phyloP scores from a whole-genome alignment of 1,140 invertebrate genomes.

The Drosophila murphyi region DNA sequence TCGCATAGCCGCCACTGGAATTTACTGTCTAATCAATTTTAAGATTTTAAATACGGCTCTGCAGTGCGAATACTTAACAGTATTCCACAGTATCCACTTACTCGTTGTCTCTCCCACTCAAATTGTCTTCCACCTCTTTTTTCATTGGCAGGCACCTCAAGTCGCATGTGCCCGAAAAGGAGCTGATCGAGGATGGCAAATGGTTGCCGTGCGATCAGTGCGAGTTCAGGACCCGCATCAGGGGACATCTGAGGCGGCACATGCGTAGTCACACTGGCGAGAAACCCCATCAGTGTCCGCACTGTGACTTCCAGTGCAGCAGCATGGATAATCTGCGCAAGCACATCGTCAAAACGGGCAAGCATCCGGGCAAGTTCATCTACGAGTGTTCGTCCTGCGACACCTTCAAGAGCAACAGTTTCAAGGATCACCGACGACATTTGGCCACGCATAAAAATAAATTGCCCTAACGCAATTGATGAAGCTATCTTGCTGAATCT shows the following conservation, averaged over 20 bases:
- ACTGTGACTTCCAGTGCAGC: slow-evolving; percentile 92
- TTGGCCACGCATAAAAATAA: slow-evolving; percentile 33
- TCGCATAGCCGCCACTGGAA: slow-evolving; percentile 69
- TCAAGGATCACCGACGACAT: slow-evolving; percentile 65
- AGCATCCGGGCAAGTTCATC: slow-evolving; percentile 90
- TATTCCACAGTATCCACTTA: background rate
- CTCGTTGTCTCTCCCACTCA: too few relatives aligned
- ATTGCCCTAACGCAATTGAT: too few relatives aligned
- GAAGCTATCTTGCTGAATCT: background rate
- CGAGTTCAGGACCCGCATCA: slow-evolving; percentile 87
- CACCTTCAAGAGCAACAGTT: slow-evolving; percentile 64
- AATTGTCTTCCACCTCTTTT: slow-evolving; percentile 1
- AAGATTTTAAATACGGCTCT: slow-evolving; percentile 74
- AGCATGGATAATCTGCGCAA: slow-evolving; percentile 94
- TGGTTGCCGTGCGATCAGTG: slow-evolving; percentile 88
- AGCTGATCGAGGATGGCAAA: slow-evolving; percentile 81
- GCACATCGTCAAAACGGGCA: slow-evolving; percentile 91
- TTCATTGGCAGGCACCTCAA: slow-evolving; percentile 56
- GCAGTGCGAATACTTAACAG: slow-evolving; percentile 33
- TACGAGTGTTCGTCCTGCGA: slow-evolving; percentile 90
- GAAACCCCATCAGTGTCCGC: slow-evolving; percentile 94
- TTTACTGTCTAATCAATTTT: slow-evolving; percentile 67
- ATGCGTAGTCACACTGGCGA: slow-evolving; percentile 90
- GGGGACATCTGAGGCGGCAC: slow-evolving; percentile 91
- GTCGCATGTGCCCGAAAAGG: slow-evolving; percentile 37